Evolutionary conservation across 2,797 vertebrate genomes (phyloP).

Genomic region (Glyptemys insculpta): DNA sequence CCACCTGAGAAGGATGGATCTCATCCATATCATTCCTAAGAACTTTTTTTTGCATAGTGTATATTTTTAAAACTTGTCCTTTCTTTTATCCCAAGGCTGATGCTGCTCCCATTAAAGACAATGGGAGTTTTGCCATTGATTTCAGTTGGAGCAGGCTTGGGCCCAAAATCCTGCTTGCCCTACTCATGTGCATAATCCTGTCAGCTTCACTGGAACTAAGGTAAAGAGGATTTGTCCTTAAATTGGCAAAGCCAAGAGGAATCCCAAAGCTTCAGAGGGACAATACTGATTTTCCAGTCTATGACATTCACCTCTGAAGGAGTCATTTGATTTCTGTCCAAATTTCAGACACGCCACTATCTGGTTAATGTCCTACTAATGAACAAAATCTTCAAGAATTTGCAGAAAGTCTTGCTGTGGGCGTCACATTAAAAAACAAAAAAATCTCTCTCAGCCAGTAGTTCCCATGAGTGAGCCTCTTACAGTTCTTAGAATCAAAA

Average conservation of each 20-base stretch:
- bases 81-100: background rate
- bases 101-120: background rate
- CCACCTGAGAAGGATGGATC: background rate
- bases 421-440: background rate
- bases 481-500: background rate
- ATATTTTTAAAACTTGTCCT: background rate
- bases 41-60: background rate
- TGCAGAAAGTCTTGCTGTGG: background rate
- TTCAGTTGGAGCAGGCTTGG: background rate
- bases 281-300: background rate
- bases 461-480: background rate
- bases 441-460: background rate
- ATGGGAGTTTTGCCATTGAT: background rate
- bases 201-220: rapidly evolving
- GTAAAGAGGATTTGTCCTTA: background rate
- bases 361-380: background rate
- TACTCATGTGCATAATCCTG: background rate
- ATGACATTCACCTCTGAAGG: background rate
- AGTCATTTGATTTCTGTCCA: background rate
- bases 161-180: background rate
- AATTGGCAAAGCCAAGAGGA: constrained; percentile 13
- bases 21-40: background rate
- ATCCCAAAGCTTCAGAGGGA: background rate
- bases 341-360: no score
- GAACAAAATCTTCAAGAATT: background rate